Evolutionary conservation across 1,140 invertebrate species (phyloP), one percentile per base, ranked within the genome.

Genomic region (Callitettix versicolor): DNA sequence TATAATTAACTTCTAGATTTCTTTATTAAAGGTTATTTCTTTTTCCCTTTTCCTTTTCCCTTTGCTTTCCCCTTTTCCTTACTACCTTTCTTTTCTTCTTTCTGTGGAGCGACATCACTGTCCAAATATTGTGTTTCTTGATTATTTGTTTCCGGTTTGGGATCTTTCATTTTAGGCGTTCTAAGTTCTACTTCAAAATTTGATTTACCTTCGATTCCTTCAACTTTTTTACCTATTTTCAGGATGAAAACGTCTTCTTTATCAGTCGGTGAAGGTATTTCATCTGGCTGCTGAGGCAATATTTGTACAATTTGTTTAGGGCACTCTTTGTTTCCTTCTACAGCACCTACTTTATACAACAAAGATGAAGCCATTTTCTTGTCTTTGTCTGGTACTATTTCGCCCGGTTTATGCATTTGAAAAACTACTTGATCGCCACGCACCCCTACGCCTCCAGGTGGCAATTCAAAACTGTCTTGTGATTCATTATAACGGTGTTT

Each of bases 81-180:
- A 15, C 22, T 15, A 12, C 18, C 18, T 12, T 34, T 18, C 12
- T 26, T 26, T 5, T 12, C 22, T 22, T 6, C 21, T 5, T 15
- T n/a, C 12, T 9, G 2, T 34, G 15, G 15, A n/a, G 24, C 21
- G 6, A 49, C 30, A 18, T 49, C 46, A 26, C 21, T 30, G 14
- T 49, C 46, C 14, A 49, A 22, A 18, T 49, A 49, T 18, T 49
- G 46, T n/a, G 46, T 49, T 22, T 49, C 46, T n/a, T 34, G 22
- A 26, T 49, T 26, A 26, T 22, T 26, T 18, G 18, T 30, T 9
- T 22, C 21, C 15, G 46, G 46, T 34, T 49, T 49, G 1, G 46
- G 46, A n/a, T 49, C 46, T 49, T 49, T 49, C 46, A 49, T 49
- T 18, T 49, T 49, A 4, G 46, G 46, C 4, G 46, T 49, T 34